Evolutionary conservation across 2,888 invertebrate species (phyloP).

Genomic region (Thumatha senex): DNA sequence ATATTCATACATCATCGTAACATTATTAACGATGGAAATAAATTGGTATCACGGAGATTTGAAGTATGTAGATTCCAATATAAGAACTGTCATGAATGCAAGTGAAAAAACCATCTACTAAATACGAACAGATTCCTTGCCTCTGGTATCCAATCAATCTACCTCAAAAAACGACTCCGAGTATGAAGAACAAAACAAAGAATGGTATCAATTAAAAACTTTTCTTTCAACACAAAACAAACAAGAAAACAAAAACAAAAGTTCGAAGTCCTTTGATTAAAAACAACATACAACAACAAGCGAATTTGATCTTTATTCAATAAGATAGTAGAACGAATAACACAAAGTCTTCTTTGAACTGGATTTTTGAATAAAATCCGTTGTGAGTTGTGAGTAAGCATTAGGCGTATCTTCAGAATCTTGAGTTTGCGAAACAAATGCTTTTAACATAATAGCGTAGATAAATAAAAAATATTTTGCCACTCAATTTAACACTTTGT

Average conservation of each 20-base stretch:
- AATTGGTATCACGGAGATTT: too few relatives aligned
- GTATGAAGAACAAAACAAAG: conserved; percentile 44
- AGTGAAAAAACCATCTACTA: not conserved
- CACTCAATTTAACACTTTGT: conserved; percentile 9
- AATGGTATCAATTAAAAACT: conserved; percentile 65
- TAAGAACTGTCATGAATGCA: too few relatives aligned
- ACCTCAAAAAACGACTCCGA: conserved; percentile 19
- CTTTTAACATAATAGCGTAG: conserved; percentile 35
- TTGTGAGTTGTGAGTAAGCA: conserved; percentile 45
- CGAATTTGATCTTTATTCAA: conserved; percentile 49
- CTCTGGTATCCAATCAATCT: conserved; percentile 31
- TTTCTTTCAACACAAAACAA: conserved; percentile 57
- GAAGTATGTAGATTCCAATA: too few relatives aligned
- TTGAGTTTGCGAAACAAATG: conserved; percentile 36
- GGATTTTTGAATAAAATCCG: conserved; percentile 46
- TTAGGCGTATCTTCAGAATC: conserved; percentile 34
- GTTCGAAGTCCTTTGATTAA: conserved; percentile 63
- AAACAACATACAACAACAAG: conserved; percentile 48
- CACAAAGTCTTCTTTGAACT: conserved; percentile 31
- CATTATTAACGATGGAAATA: too few relatives aligned
- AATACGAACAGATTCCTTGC: not conserved
- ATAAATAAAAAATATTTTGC: conserved; percentile 30
- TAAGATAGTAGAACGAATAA: conserved; percentile 36
- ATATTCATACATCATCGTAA: too few relatives aligned
- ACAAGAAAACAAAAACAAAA: conserved; percentile 57